Evolutionary conservation across 2,113 vertebrate species (phyloP).

Genomic region (Hypocryptadius cinnamomeus): DNA sequence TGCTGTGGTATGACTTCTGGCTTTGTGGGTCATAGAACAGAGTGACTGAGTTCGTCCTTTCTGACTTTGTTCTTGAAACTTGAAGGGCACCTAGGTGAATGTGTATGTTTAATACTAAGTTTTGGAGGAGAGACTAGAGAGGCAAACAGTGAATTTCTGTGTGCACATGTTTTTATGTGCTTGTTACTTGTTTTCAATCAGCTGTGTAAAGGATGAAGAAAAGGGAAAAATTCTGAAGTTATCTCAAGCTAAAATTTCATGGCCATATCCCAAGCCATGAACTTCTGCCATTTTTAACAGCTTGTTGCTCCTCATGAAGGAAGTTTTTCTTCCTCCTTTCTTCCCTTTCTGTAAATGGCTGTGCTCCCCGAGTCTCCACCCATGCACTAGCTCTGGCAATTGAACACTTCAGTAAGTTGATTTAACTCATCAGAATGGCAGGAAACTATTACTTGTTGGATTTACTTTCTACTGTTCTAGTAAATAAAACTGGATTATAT

Average conservation of each 20-base stretch:
- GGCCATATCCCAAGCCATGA: neutral
- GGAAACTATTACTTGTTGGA: neutral
- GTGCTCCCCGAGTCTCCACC: neutral
- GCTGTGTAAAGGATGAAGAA: neutral
- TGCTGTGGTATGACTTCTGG: neutral
- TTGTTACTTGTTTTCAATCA: neutral
- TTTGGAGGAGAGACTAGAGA: neutral
- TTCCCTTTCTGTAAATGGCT: constrained; percentile 8
- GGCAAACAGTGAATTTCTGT: neutral
- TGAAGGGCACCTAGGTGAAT: neutral
- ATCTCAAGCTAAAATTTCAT: neutral
- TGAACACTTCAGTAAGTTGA: neutral
- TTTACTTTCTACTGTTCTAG: neutral
- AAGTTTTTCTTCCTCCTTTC: neutral
- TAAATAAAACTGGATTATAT: neutral
- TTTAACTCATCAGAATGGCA: neutral
- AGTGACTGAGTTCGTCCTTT: neutral
- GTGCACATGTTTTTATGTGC: neutral
- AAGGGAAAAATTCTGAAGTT: neutral
- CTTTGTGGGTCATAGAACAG: neutral
- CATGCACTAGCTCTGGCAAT: neutral
- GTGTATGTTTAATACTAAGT: neutral
- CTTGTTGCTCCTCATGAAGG: neutral
- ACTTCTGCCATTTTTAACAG: neutral
- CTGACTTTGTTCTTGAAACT: neutral